phyloP scores from a whole-genome alignment of 2,888 invertebrate species.

The Pardosa pseudoannulata region DNA sequence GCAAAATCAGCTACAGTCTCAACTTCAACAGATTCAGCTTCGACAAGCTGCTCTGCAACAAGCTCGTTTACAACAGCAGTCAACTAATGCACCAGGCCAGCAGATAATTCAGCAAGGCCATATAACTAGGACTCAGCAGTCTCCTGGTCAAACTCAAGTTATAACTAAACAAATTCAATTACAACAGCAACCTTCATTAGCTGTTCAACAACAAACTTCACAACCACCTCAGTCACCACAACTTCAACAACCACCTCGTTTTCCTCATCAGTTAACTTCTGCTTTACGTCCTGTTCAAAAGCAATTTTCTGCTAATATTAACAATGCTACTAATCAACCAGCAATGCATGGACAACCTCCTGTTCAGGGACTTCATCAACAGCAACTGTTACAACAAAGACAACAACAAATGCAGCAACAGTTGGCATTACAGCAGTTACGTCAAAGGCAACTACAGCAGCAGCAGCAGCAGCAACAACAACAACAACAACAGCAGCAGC shows the following conservation, averaged over 20 bases:
- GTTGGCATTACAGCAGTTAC: conserved; percentile 45
- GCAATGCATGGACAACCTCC: conserved; percentile 71
- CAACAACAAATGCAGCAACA: conserved; percentile 56
- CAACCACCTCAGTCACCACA: conserved; percentile 57
- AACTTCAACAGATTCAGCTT: conserved; percentile 53
- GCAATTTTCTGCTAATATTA: conserved; percentile 35
- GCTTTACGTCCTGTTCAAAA: conserved; percentile 62
- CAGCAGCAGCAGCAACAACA: conserved; percentile 68
- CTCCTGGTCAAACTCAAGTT: conserved; percentile 47
- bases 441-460: conserved; percentile 51
- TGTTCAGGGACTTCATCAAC: conserved; percentile 60
- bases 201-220: conserved; percentile 34
- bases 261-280: conserved; percentile 75
- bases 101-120: conserved; percentile 38
- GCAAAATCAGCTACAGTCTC: conserved; percentile 45
- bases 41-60: conserved; percentile 58
- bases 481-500: conserved; percentile 46
- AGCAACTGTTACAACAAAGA: conserved; percentile 61
- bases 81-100: conserved; percentile 26
- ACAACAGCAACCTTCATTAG: conserved; percentile 44
- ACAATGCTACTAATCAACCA: conserved; percentile 22
- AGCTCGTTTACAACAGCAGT: conserved; percentile 49
- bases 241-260: conserved; percentile 40
- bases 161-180: conserved; percentile 50
- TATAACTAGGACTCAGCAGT: conserved; percentile 26